Evolutionary conservation across 2,797 vertebrate genomes (phyloP), one percentile per base, ranked within the genome.

Genomic region (Hemibagrus guttatus): DNA sequence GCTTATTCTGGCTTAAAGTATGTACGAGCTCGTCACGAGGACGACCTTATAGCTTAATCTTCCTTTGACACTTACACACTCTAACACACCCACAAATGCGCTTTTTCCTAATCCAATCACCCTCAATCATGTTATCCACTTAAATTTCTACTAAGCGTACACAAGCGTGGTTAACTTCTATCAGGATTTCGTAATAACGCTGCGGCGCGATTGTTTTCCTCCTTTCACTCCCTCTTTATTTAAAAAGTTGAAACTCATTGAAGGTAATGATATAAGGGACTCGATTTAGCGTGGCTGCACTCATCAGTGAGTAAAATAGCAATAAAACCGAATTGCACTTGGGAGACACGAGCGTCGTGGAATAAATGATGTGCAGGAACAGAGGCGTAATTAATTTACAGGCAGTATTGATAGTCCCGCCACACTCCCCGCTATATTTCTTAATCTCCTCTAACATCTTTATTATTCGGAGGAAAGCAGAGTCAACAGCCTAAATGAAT

Each of bases 381-480:
- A 97, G 97, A 98, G 97, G 98, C 98, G 96, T 98, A 98, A 99
- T 99, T 99, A 98, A 99, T 99, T 99, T 98, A 97, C 97, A 96
- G 97, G 96, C 97, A 96, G 96, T 98, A 98, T 99, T 99, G 98
- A 98, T 99, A 98, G 97, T 97, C 97, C 96, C 97, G 97, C 97
- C 97, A 97, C 97, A 97, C 97, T 96, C 93, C 92, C 96, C 95
- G 96, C 97, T 98, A 95, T 97, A 97, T 98, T 97, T 95, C 98
- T 97, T 98, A 97, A 98, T 98, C 97, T 96, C 95, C 95, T 96
- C 97, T 97, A 97, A 97, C 97, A 97, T 98, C 97, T 97, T 97
- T 97, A 98, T 97, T 96, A 95, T 95, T 95, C 88, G 87, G 90
- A 88, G 90, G 90, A 91, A 91, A 92, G 90, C 86, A 23, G 87